Base-by-base conservation (phyloP, 2,797 vertebrate species). In the Meriones psammophilus region DNA sequence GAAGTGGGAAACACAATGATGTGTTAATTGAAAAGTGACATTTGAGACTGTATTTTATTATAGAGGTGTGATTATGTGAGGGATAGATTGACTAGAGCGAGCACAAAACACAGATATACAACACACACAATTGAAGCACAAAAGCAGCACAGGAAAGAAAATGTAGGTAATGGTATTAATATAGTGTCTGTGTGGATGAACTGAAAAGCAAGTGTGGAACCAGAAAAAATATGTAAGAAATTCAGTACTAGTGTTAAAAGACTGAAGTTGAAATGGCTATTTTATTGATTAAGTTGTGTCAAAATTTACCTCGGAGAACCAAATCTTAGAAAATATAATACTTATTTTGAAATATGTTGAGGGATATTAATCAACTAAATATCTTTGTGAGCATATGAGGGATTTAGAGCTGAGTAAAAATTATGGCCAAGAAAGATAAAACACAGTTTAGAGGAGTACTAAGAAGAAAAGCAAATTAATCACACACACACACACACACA, bases 161-260 rank as follows among this genome's bases (percentile, higher is more conserved):
- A 13, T 30, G 28, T 22, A 20, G 94, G 28, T 62, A 64, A 0
- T 1, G 36, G 42, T 28, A 1, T 64, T 7, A 36, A 15, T 30
- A 8, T 7, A 22, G 3, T 5, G 0, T 84, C 42, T 76, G 9
- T 18, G 0, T 9, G 12, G 42, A 1, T 5, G 15, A 18, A 4
- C 7, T 12, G 28, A 58, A 69, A 90, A 74, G 28, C 13, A 69
- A 15, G 71, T 84, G 14, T 71, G 30, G 5, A 36, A 30, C 58
- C 13, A n/a, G 68, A 50, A n/a, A 71, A 77, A 39, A 3, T 66
- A 28, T 60, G 64, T 30, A 39, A 54, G 18, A 39, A 26, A 26
- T 79, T 6, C 54, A 22, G 4, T 74, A 36, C 28, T 4, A 17
- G 1, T 42, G 24, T 33, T 26, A 33, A 94, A 54, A 54, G 78